Conservation (phyloP, 1,140 invertebrate genomes). For the Copidosoma floridanum region DNA sequence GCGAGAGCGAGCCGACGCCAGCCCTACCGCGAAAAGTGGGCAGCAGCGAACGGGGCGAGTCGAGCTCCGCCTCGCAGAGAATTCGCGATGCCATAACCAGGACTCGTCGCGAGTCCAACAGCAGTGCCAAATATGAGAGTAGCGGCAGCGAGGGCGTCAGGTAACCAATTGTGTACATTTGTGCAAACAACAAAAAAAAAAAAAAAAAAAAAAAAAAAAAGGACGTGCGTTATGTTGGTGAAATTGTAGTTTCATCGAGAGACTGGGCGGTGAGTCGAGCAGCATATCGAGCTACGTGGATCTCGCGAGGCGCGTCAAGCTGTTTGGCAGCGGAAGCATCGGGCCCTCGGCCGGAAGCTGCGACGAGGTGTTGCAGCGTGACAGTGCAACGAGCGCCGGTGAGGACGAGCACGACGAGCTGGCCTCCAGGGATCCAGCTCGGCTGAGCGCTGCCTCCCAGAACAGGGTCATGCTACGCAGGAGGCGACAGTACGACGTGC, state of each 20-base stretch:
- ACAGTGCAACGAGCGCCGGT: slow-evolving; percentile 53
- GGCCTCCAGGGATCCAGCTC: slow-evolving; percentile 32
- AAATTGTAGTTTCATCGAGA: background rate
- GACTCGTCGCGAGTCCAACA: slow-evolving; percentile 52
- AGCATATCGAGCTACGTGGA: slow-evolving; percentile 48
- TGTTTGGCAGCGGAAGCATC: slow-evolving; percentile 43
- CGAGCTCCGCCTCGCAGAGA: slow-evolving; percentile 49
- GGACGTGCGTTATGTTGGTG: background rate
- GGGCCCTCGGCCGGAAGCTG: slow-evolving; percentile 40
- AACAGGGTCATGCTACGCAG: slow-evolving; percentile 49
- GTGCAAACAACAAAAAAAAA: too few relatives aligned
- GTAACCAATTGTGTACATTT: too few relatives aligned
- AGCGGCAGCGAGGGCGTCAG: slow-evolving; percentile 53
- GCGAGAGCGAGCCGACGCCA: slow-evolving; percentile 54
- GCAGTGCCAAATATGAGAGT: slow-evolving; percentile 52
- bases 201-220: too few relatives aligned
- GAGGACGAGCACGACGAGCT: slow-evolving; percentile 50
- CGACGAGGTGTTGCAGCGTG: slow-evolving; percentile 49
- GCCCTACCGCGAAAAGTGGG: slow-evolving; percentile 47
- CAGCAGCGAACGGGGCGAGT: slow-evolving; percentile 41
- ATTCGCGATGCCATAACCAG: slow-evolving; percentile 53
- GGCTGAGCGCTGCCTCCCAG: slow-evolving; percentile 42
- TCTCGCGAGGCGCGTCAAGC: slow-evolving; percentile 46
- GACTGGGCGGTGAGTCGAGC: slow-evolving; percentile 39
- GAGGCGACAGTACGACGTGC: slow-evolving; percentile 51